Conservation (phyloP, 2,888 invertebrate genomes). For the Elmis aenea region DNA sequence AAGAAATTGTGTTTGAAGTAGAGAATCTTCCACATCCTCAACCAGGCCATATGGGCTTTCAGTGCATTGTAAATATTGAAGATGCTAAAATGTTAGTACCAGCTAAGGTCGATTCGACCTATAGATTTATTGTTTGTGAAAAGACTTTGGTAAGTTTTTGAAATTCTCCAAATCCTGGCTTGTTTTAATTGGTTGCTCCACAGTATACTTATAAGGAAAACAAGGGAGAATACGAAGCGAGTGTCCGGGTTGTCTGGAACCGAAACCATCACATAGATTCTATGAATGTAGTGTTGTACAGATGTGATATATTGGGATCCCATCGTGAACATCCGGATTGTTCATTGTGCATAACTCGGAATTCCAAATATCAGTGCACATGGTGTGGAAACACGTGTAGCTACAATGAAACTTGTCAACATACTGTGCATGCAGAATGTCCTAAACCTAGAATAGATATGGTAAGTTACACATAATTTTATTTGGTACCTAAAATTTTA, state of each 20-base stretch:
- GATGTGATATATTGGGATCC: constrained; percentile 92
- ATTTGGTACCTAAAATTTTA: background rate
- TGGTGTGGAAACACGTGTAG: constrained; percentile 93
- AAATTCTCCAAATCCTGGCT: background rate
- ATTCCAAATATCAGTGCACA: constrained; percentile 85
- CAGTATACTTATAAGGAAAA: constrained; percentile 83
- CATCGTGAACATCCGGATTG: constrained; percentile 94
- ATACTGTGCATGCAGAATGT: constrained; percentile 76
- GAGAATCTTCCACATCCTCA: constrained; percentile 87
- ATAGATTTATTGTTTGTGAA: constrained; percentile 77
- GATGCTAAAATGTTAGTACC: constrained; percentile 84
- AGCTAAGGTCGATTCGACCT: constrained; percentile 76
- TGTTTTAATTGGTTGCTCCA: constrained; percentile 28
- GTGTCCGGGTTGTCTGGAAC: constrained; percentile 91
- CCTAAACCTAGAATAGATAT: constrained; percentile 89
- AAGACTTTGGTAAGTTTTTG: constrained; percentile 67
- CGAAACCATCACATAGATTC: constrained; percentile 88
- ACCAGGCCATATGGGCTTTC: constrained; percentile 84
- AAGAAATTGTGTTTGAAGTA: constrained; percentile 83
- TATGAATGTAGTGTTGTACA: constrained; percentile 85
- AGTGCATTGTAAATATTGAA: constrained; percentile 87
- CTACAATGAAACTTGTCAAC: constrained; percentile 78
- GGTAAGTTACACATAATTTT: constrained; percentile 47
- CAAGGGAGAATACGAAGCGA: constrained; percentile 82
- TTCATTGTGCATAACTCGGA: constrained; percentile 90